Percentiles rank a stretch among this genome's conserved stretches.
Conservation (phyloP, 2,888 invertebrate species). For the Sarcophaga variegata region DNA sequence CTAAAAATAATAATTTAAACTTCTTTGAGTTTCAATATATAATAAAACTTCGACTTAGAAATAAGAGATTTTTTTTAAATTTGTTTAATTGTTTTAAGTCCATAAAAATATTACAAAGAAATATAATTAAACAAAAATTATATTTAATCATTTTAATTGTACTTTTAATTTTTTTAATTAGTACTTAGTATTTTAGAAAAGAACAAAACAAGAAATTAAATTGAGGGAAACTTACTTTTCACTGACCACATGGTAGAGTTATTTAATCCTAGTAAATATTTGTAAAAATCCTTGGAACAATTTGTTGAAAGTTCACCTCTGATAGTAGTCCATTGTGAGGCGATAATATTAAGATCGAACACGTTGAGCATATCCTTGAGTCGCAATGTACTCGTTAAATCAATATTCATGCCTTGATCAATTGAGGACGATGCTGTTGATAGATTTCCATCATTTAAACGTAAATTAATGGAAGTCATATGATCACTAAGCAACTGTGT, state of each 20-base stretch:
- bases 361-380: slow-evolving; percentile 79
- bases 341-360: slow-evolving; percentile 79
- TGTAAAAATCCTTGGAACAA: slow-evolving; percentile 79
- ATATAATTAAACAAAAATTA: too few relatives aligned
- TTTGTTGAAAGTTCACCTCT: slow-evolving; percentile 73
- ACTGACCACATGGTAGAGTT: slow-evolving; percentile 79
- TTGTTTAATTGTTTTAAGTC: too few relatives aligned
- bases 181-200: too few relatives aligned
- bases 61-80: too few relatives aligned
- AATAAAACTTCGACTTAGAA: too few relatives aligned
- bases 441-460: slow-evolving; percentile 28
- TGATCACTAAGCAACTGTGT: slow-evolving; percentile 64
- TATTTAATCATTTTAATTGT: too few relatives aligned
- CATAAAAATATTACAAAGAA: too few relatives aligned
- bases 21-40: too few relatives aligned
- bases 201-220: too few relatives aligned
- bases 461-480: slow-evolving; percentile 74
- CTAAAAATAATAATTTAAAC: too few relatives aligned
- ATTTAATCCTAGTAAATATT: slow-evolving; percentile 78
- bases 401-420: slow-evolving; percentile 48
- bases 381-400: slow-evolving; percentile 76
- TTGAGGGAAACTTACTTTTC: slow-evolving; percentile 78
- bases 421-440: slow-evolving; percentile 7
- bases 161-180: too few relatives aligned
- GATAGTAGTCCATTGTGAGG: slow-evolving; percentile 77